Evolutionary conservation across 2,888 invertebrate species (phyloP), one percentile per base, ranked within the genome.

Genomic region (Clunio marinus): DNA sequence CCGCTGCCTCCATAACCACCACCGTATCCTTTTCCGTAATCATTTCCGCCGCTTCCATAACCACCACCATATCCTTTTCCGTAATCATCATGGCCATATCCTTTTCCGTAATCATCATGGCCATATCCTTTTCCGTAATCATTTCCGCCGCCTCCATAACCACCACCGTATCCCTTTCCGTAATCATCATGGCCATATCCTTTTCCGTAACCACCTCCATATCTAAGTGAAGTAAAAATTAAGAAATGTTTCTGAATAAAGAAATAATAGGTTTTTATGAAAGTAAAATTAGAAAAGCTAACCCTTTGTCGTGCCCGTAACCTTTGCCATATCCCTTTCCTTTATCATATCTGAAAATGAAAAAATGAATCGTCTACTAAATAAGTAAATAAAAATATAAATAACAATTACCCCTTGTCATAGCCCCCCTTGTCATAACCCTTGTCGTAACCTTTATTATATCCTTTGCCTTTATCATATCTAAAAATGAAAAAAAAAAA

Each of bases 151-250:
- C 15, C n/a, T 20, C 51, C 51, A 13, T 51, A 51, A 8, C 51
- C 46, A 32, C 32, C 32, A 7, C 17, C 17, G 46, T 46, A 15
- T 17, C 17, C 15, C 17, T 13, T 2, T 15, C 51, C 51, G 51
- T 51, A 51, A 10, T 20, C 51, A 17, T 20, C 51, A 2, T 10
- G 15, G n/a, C 51, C 51, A 20, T 51, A 51, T 15, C 46, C 46
- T 7, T 15, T 15, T n/a, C 58, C 22, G 5, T 58, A 13, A 4
- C 55, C 55, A 13, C 58, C 58, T 27, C 58, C 58, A 58, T 58
- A 58, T n/a, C 58, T 55, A 10, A 22, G 3, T 2, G 20, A 55
- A 10, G 17, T 10, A 7, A 45, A 15, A 45, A 45, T 45, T 45
- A 45, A 32, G 8, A 32, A 32, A 7, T 32, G 32, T 8, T 32